A percentile compares a stretch with the other conserved stretches of the same genome.
phyloP scores from a whole-genome alignment of 2,797 vertebrate genomes.

The Rhincodon typus region DNA sequence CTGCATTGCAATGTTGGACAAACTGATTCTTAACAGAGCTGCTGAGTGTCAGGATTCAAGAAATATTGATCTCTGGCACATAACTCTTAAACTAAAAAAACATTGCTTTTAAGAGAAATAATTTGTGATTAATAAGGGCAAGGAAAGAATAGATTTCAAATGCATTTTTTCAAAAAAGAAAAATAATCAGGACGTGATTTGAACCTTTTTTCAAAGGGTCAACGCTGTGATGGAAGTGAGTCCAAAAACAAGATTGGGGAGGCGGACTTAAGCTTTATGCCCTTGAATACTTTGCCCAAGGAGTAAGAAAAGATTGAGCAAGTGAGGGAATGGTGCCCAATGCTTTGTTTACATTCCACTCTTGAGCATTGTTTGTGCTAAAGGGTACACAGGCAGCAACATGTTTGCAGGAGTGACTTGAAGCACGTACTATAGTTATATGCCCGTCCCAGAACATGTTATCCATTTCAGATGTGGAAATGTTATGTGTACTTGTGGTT shows the following conservation, averaged over 20 bases:
- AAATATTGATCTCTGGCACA: not conserved
- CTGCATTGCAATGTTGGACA: not conserved
- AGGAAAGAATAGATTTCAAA: not conserved
- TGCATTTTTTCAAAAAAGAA: not conserved
- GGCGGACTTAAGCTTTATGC: not conserved
- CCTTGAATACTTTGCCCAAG: not conserved
- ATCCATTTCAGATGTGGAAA: constrained; percentile 22
- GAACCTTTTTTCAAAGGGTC: not conserved
- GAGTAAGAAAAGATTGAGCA: not conserved
- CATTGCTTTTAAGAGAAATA: not conserved
- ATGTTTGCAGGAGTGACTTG: not conserved
- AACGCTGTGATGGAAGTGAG: not conserved
- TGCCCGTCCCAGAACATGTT: not conserved
- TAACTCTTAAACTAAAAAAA: not conserved
- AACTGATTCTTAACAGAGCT: not conserved
- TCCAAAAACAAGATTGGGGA: not conserved
- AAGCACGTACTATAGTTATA: not conserved
- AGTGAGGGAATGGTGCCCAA: not conserved
- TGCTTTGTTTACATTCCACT: not conserved
- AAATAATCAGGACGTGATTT: not conserved
- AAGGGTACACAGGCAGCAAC: not conserved
- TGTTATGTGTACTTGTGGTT: not conserved
- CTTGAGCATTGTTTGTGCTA: not conserved
- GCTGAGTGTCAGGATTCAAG: not conserved
- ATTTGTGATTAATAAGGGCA: not conserved